phyloP scores from a whole-genome alignment of 2,888 invertebrate species.

The Zelleria hepariella region DNA sequence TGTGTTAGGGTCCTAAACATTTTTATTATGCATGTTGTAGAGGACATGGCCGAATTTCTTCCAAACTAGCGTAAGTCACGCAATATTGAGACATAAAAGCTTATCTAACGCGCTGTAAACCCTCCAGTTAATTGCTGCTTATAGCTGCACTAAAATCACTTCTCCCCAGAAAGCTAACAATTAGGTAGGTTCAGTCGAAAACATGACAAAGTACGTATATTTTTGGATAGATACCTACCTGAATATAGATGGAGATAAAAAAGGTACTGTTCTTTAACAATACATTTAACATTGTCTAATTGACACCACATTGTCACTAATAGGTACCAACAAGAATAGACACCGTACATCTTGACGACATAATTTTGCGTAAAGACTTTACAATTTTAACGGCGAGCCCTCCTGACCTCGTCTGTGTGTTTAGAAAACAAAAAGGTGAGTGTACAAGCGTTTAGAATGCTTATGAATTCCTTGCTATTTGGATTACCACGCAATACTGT shows the following conservation, averaged over 20 bases:
- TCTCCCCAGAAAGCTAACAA: conserved; percentile 19
- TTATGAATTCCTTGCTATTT: background rate
- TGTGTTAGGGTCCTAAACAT: background rate
- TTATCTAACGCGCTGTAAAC: conserved; percentile 52
- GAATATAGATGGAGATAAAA: too few species aligned
- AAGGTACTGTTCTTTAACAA: too few species aligned
- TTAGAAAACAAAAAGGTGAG: background rate
- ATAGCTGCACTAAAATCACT: conserved; percentile 31
- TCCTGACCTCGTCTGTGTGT: background rate
- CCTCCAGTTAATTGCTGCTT: conserved; percentile 47
- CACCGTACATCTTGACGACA: conserved; percentile 18
- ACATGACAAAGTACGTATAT: background rate
- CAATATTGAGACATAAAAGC: conserved; percentile 51
- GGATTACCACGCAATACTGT: conserved; percentile 3
- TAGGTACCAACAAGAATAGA: conserved; percentile 4
- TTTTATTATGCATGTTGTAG: conserved; percentile 8
- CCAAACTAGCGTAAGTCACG: conserved; percentile 45
- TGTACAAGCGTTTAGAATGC: background rate
- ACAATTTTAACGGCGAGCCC: background rate
- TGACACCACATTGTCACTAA: background rate
- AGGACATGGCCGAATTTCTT: conserved; percentile 15
- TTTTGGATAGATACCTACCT: too few species aligned
- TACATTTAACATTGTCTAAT: background rate
- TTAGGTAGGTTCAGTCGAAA: background rate
- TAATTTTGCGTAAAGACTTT: background rate